phyloP scores from a whole-genome alignment of 2,888 invertebrate species.

The Caenorhabditis sinica region DNA sequence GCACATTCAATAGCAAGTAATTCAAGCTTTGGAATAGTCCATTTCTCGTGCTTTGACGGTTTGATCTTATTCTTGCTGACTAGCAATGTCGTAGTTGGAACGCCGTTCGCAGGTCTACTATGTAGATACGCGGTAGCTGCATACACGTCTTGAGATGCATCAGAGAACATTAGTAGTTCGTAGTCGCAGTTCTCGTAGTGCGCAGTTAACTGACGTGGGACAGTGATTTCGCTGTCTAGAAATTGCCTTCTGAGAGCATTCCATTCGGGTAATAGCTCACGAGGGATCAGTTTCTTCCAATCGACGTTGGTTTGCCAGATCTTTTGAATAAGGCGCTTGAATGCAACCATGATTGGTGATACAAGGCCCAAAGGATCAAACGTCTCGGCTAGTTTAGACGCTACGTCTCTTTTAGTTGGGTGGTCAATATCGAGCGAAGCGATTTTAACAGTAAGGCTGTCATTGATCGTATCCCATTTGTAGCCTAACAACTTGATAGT shows the following conservation, averaged over 20 bases:
- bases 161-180: neutral
- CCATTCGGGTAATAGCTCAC: neutral
- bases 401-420: constrained; percentile 22
- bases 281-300: constrained; percentile 6
- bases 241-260: neutral
- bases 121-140: neutral
- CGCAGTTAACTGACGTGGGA: constrained; percentile 1
- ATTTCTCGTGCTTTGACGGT: neutral
- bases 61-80: constrained; percentile 12
- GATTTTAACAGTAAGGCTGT: neutral
- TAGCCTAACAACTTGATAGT: constrained; percentile 20
- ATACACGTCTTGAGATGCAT: constrained; percentile 7
- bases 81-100: neutral
- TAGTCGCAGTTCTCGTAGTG: neutral
- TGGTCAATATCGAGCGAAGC: neutral
- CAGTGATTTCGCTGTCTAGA: neutral
- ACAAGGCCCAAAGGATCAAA: too few species aligned
- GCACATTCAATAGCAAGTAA: neutral
- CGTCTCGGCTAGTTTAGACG: constrained; percentile 17
- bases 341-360: neutral
- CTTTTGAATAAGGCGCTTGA: neutral
- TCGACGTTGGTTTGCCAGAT: constrained; percentile 1
- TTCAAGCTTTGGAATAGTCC: constrained; percentile 26
- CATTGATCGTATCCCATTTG: neutral
- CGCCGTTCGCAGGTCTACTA: neutral